Evolutionary conservation across 1,140 invertebrate genomes (phyloP), one percentile per base, ranked within the genome.

Genomic region (Drusus annulatus): DNA sequence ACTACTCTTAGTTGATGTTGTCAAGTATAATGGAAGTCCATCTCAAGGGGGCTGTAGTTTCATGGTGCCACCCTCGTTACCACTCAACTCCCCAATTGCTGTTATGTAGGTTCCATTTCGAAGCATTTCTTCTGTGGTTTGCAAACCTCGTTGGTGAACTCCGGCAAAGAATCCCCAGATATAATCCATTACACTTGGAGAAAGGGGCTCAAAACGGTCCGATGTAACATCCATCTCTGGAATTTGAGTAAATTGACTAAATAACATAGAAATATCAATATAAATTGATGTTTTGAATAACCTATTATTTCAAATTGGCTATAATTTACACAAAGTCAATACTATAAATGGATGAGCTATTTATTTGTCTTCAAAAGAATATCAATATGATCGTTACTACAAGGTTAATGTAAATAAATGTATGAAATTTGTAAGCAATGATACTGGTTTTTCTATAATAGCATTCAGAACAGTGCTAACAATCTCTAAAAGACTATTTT

Each of bases 81-180:
- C 87, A 77, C 88, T 90, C 65, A 96, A 85, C 88, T 95, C 94
- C 23, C 95, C 95, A 74, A 95, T 92, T 31, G 93, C 94, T 4
- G 94, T 95, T 3, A 96, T 91, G 69, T 94, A 90, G 56, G 93
- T 92, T 51, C 94, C 94, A 85, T 94, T 93, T 7, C 93, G 89
- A 2, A 96, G 87, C 90, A 96, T 93, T 88, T 95, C 93, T 87
- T 96, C 95, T 17, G 94, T 95, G 0, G 93, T 93, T 86, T 96
- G 94, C 19, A 96, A 86, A 0, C 95, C 95, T 82, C 93, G 90
- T 86, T 95, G 94, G 5, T 93, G 89, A 8, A 95, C 89, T 84
- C 94, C 94, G 71, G 92, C 93, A 84, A 95, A 94, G 87, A 95
- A 95, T 13, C 94, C 94, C 91, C 94, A 95, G n/a, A 96, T 87